phyloP scores from a whole-genome alignment of 2,113 vertebrate species.

The Oriolus oriolus region DNA sequence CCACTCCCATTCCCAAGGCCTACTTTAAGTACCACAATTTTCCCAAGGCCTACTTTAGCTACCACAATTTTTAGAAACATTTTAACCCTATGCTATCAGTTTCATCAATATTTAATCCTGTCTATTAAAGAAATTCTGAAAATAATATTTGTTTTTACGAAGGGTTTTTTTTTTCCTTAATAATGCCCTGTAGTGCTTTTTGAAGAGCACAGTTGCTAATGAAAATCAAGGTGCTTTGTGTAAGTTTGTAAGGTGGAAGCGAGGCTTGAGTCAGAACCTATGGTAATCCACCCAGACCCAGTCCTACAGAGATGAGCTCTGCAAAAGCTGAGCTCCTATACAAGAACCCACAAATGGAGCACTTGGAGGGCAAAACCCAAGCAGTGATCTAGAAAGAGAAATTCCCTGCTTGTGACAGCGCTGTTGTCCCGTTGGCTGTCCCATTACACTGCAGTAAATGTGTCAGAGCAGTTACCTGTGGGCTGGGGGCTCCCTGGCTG shows the following conservation, averaged over 20 bases:
- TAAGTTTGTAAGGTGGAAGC: not conserved
- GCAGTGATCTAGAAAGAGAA: not conserved
- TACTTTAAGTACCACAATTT: no score
- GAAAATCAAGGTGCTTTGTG: not conserved
- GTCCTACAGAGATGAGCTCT: not conserved
- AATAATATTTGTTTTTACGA: not conserved
- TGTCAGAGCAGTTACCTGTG: not conserved
- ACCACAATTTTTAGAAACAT: no score
- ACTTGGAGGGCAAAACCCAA: not conserved
- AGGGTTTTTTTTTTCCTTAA: not conserved
- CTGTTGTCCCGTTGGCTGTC: not conserved
- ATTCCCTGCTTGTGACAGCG: not conserved
- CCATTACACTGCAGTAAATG: not conserved
- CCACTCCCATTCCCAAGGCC: no score
- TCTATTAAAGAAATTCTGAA: not conserved
- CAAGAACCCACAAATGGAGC: not conserved
- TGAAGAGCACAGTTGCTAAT: not conserved
- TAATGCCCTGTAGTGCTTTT: not conserved
- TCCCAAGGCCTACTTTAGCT: no score
- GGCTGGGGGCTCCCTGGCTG: not conserved
- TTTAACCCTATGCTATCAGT: no score
- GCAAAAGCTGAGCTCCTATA: not conserved
- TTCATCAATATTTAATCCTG: no score
- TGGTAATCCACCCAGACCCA: not conserved
- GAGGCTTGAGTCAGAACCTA: not conserved